These are phyloP conservation scores for Rhagoletis zephyria DNA, from an alignment of 1,140 invertebrate species.

Conservation along the genomic window DNA sequence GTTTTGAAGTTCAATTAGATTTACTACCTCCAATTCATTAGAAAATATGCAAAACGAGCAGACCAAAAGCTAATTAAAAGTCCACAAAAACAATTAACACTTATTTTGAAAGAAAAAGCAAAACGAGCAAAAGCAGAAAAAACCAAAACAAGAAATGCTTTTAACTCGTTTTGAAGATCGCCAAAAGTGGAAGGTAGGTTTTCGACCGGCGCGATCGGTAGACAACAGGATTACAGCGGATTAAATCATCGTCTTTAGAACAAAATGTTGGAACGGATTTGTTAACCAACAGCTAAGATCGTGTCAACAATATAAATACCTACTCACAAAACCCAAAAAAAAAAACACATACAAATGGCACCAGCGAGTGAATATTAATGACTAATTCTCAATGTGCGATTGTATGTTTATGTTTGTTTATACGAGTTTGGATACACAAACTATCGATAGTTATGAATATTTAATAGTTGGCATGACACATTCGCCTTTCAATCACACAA, in stretches of 20 bases:
- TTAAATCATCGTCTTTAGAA: not conserved
- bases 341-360: not conserved
- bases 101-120: not conserved
- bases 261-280: not conserved
- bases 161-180: not conserved
- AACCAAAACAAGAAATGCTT: too few species aligned
- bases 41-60: not conserved
- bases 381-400: not conserved
- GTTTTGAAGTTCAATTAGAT: too few species aligned
- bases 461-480: slow-evolving; percentile 18
- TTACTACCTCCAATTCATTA: not conserved
- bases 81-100: not conserved
- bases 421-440: not conserved
- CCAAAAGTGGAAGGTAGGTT: not conserved
- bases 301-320: not conserved
- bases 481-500: not conserved
- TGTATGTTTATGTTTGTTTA: not conserved
- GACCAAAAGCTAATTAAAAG: not conserved
- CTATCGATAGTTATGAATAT: not conserved
- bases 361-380: slow-evolving; percentile 18
- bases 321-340: too few species aligned
- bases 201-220: not conserved
- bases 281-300: not conserved
- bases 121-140: too few species aligned
- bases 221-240: not conserved